Conservation (phyloP, 2,797 vertebrate genomes). For the Malacoraja senta region DNA sequence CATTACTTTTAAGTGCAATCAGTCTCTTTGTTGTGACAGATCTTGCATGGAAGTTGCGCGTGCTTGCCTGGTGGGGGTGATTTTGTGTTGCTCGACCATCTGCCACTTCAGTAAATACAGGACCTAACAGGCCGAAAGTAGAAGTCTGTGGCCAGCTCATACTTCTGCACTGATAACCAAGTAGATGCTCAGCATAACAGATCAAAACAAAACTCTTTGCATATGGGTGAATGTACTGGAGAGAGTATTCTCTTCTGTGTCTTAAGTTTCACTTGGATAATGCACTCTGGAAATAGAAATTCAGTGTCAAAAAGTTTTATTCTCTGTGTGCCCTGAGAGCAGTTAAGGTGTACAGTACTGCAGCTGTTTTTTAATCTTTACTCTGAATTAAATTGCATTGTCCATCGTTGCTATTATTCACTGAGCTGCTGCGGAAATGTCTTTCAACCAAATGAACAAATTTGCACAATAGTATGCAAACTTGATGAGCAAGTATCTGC, state of each 20-base stretch:
- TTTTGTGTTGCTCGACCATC: slow-evolving; percentile 71
- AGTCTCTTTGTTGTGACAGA: slow-evolving; percentile 41
- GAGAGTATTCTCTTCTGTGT: not conserved
- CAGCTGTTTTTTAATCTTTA: not conserved
- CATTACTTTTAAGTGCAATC: slow-evolving; percentile 38
- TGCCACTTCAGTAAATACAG: slow-evolving; percentile 64
- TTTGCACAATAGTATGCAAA: slow-evolving; percentile 25
- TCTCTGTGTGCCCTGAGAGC: not conserved
- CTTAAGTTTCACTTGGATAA: not conserved
- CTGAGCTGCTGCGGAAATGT: not conserved
- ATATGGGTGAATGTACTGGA: not conserved
- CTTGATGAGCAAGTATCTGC: slow-evolving; percentile 14
- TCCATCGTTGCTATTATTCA: not conserved
- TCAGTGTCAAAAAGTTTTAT: slow-evolving; percentile 2
- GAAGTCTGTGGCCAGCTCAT: not conserved
- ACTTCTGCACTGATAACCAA: not conserved
- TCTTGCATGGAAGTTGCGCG: slow-evolving; percentile 43
- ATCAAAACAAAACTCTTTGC: not conserved
- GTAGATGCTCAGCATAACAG: slow-evolving; percentile 18
- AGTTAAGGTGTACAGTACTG: not conserved
- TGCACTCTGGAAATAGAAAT: not conserved
- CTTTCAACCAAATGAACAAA: slow-evolving; percentile 4
- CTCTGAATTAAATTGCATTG: not conserved
- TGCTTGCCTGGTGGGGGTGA: slow-evolving; percentile 57
- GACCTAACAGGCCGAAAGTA: slow-evolving; percentile 52